Percentiles rank a stretch among this genome's conserved stretches.
phyloP scores from a whole-genome alignment of 2,113 vertebrate genomes.

The Cathartes aura region DNA sequence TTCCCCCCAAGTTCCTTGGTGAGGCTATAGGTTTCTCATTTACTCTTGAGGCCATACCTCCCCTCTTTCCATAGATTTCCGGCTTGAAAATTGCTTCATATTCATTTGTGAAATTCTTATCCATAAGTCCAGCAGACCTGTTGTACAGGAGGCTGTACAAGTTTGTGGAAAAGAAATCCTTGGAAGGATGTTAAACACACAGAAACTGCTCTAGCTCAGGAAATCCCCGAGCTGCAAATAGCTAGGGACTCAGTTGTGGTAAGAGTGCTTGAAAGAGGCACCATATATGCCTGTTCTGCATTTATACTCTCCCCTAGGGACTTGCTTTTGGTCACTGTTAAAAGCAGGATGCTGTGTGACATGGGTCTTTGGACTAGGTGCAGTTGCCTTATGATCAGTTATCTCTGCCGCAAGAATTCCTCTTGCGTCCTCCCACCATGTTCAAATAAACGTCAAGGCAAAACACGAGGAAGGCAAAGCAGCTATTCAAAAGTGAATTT shows the following conservation, averaged over 20 bases:
- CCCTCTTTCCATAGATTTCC: not conserved
- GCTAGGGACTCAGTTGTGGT: not conserved
- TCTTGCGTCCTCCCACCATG: rapidly evolving
- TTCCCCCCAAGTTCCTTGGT: not conserved
- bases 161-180: not conserved
- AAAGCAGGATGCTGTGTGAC: not conserved
- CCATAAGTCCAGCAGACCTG: not conserved
- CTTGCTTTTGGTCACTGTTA: not conserved
- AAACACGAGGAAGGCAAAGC: not conserved
- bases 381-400: not conserved
- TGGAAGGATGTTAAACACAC: not conserved
- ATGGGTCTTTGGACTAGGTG: not conserved
- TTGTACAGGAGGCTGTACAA: not conserved
- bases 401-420: not conserved
- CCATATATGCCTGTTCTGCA: not conserved
- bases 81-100: not conserved
- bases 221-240: not conserved
- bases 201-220: not conserved
- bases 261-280: not conserved
- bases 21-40: not conserved
- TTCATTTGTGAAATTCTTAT: not conserved
- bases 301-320: not conserved
- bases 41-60: not conserved
- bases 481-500: not conserved
- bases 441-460: not conserved